phyloP scores from a whole-genome alignment of 2,888 invertebrate species.

The Cotesia congregata region DNA sequence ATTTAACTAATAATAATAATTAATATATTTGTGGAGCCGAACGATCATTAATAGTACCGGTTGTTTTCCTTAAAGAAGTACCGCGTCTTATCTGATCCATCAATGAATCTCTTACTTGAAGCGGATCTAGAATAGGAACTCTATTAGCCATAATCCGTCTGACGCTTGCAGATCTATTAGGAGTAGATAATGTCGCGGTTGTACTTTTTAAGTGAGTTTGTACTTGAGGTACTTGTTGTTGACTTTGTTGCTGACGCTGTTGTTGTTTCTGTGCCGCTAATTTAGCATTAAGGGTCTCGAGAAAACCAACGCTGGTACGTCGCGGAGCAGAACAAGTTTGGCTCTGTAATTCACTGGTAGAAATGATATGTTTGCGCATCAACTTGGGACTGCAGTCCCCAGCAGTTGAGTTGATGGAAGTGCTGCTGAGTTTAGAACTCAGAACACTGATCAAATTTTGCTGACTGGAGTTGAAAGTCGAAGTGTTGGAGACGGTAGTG shows the following conservation, averaged over 20 bases:
- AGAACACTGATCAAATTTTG: conserved; percentile 79
- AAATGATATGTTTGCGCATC: conserved; percentile 67
- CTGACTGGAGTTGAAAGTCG: conserved; percentile 75
- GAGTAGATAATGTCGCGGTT: conserved; percentile 65
- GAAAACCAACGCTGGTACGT: conserved; percentile 72
- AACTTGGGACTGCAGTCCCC: conserved; percentile 62
- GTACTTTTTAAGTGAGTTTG: conserved; percentile 75
- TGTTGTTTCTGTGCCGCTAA: conserved; percentile 80
- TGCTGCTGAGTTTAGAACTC: conserved; percentile 76
- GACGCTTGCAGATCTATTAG: conserved; percentile 64
- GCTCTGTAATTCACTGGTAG: conserved; percentile 68
- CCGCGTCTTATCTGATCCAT: conserved; percentile 95
- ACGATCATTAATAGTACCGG: conserved; percentile 82
- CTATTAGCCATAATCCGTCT: conserved; percentile 68
- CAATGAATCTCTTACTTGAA: conserved; percentile 79
- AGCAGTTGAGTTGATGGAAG: conserved; percentile 44
- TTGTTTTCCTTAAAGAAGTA: conserved; percentile 84
- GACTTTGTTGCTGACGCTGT: conserved; percentile 69
- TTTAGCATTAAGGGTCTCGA: conserved; percentile 87
- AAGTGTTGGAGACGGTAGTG: conserved; percentile 49
- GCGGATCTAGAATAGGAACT: conserved; percentile 66
- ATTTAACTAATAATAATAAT: conserved; percentile 51
- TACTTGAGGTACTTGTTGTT: conserved; percentile 74
- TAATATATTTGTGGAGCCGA: conserved; percentile 90
- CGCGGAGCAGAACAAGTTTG: conserved; percentile 69